Percentiles rank a stretch among this genome's conserved stretches.
phyloP scores from a whole-genome alignment of 2,113 vertebrate species.

The Cyprinus carpio region DNA sequence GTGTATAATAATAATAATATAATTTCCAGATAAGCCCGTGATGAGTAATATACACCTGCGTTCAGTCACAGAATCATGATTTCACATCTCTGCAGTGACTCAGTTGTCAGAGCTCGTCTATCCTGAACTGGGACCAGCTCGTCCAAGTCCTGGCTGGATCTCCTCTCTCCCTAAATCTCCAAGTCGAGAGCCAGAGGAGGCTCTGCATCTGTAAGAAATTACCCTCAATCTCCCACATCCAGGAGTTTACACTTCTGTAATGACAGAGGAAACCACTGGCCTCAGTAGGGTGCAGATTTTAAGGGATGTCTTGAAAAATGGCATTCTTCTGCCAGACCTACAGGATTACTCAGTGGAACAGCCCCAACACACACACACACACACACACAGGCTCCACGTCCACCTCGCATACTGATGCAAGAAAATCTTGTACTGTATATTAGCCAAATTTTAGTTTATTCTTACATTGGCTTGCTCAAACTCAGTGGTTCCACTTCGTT shows the following conservation, averaged over 20 bases:
- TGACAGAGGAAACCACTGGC: slow-evolving; percentile 86
- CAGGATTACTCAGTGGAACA: slow-evolving; percentile 72
- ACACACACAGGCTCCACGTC: background rate
- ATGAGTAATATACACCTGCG: slow-evolving; percentile 52
- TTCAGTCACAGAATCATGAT: slow-evolving; percentile 18
- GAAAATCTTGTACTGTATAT: background rate
- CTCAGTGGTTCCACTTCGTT: background rate
- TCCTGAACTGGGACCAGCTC: slow-evolving; percentile 50
- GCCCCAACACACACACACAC: slow-evolving; percentile 14
- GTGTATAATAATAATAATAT: slow-evolving; percentile 30
- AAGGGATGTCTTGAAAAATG: slow-evolving; percentile 85
- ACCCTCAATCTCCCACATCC: slow-evolving; percentile 84
- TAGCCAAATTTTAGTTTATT: background rate
- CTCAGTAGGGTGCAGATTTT: slow-evolving; percentile 81
- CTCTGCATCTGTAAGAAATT: slow-evolving; percentile 88
- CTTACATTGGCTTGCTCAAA: background rate
- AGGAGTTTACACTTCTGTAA: slow-evolving; percentile 94
- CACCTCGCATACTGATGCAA: slow-evolving; percentile 3
- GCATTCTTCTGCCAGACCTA: slow-evolving; percentile 84
- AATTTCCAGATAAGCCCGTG: slow-evolving; percentile 46
- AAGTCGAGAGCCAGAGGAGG: slow-evolving; percentile 69
- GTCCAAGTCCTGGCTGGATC: slow-evolving; percentile 67
- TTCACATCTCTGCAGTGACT: slow-evolving; percentile 46
- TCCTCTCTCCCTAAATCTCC: slow-evolving; percentile 70
- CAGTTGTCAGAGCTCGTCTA: slow-evolving; percentile 46